phyloP scores from a whole-genome alignment of 2,797 vertebrate genomes.

The Epinephelus awoara region DNA sequence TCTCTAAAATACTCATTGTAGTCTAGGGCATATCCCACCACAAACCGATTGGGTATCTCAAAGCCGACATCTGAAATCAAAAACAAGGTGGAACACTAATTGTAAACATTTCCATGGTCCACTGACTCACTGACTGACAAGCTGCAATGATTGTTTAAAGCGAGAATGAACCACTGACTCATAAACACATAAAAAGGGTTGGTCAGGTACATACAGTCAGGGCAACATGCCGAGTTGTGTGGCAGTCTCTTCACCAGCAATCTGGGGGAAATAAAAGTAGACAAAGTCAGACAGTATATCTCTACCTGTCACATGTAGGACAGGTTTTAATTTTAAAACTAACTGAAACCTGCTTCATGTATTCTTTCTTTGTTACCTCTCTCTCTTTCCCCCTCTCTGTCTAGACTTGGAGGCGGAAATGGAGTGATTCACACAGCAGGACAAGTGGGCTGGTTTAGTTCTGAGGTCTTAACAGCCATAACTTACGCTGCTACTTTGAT shows the following conservation, averaged over 20 bases:
- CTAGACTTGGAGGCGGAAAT: slow-evolving; percentile 64
- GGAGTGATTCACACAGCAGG: slow-evolving; percentile 60
- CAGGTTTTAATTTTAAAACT: slow-evolving; percentile 30
- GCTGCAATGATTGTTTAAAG: slow-evolving; percentile 30
- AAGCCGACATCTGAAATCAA: slow-evolving; percentile 91
- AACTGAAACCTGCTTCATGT: slow-evolving; percentile 16
- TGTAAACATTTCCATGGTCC: slow-evolving; percentile 21
- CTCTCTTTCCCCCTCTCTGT: slow-evolving; percentile 37
- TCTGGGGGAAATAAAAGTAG: slow-evolving; percentile 78
- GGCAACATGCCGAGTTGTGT: slow-evolving; percentile 85
- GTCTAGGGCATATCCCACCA: slow-evolving; percentile 96
- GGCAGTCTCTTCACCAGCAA: slow-evolving; percentile 94
- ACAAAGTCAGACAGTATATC: slow-evolving; percentile 23
- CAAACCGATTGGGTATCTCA: slow-evolving; percentile 95
- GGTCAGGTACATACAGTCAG: slow-evolving; percentile 90
- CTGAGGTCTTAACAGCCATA: slow-evolving; percentile 28
- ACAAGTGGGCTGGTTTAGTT: slow-evolving; percentile 47
- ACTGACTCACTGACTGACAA: slow-evolving; percentile 42
- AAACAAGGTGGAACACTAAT: slow-evolving; percentile 46
- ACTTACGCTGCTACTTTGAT: slow-evolving; percentile 95
- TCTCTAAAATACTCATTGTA: slow-evolving; percentile 98
- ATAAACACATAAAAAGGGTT: slow-evolving; percentile 40
- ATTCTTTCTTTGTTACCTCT: slow-evolving; percentile 17
- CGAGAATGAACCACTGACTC: slow-evolving; percentile 51
- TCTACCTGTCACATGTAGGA: not conserved